Evolutionary conservation across 2,797 vertebrate genomes (phyloP), one percentile per base, ranked within the genome.

Genomic region (Pseudochaenichthys georgianus): DNA sequence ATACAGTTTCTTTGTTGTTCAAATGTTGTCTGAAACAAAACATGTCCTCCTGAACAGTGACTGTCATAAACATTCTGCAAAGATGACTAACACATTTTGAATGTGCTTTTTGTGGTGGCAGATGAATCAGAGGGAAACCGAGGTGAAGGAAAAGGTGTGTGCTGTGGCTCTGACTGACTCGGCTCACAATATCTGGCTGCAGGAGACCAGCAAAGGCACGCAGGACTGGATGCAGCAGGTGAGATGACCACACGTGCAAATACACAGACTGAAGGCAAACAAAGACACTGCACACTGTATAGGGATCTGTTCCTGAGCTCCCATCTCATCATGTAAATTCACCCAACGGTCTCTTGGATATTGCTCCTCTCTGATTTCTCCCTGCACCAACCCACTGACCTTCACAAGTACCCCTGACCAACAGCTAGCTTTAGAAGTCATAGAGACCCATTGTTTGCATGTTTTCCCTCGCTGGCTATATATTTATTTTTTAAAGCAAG

Each of bases 151-250:
- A 81, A 96, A 95, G 91, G 96, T 97, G 85, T 95, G 96, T 70
- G 97, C 97, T 42, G 97, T 99, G 87, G 98, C 98, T 54, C 92
- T 99, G 92, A 99, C 97, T 62, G 98, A 99, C 94, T 99, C 98
- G 3, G 95, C 98, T 94, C 98, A 99, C 93, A 99, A 98, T 78
- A 96, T 99, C 89, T 99, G 98, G 98, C 96, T 98, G 80, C 98
- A 99, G 92, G 97, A 98, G 89, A 97, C 93, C 88, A 96, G 94
- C 90, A 98, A 97, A 95, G 95, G 95, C 64, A 95, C 97, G 69
- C 96, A 96, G 83, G 97, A 98, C 69, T 99, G 98, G 98, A 97
- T 99, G 96, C 95, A 96, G 94, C 96, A 99, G 97, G 98, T 99
- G 92, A 95, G 90, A 48, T 21, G 55, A 21, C 1, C 41, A 31